A percentile compares a stretch with the other conserved stretches of the same genome.
Evolutionary conservation across 2,797 vertebrate species (phyloP).

Genomic region (Trachops cirrhosus): DNA sequence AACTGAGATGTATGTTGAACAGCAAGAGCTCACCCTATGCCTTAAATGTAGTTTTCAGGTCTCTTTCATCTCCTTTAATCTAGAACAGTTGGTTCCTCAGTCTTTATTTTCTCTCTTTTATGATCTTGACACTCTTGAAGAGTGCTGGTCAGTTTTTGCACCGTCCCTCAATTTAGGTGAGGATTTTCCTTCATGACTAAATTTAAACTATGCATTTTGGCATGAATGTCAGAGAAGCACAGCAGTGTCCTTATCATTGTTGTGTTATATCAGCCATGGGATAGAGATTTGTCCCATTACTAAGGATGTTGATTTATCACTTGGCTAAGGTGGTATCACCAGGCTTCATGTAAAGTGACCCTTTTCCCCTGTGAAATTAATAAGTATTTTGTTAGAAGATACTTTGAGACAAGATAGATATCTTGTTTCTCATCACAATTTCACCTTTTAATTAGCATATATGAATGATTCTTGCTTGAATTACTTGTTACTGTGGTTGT

Average conservation of each 20-base stretch:
- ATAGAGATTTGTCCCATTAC: background rate
- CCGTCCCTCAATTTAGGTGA: background rate
- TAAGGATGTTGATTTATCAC: background rate
- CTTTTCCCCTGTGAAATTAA: constrained; percentile 22
- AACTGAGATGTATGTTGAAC: background rate
- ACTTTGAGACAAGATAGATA: constrained; percentile 2
- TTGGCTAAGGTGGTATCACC: background rate
- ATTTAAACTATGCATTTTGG: background rate
- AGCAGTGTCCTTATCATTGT: background rate
- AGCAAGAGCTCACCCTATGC: background rate
- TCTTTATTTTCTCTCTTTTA: background rate
- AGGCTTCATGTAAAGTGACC: background rate
- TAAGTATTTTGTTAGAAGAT: background rate
- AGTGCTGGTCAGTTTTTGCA: background rate
- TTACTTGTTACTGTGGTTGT: background rate
- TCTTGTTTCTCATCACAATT: constrained; percentile 14
- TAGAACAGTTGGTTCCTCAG: background rate
- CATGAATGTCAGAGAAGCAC: constrained; percentile 3
- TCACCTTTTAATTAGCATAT: background rate
- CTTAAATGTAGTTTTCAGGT: background rate
- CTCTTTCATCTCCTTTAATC: background rate
- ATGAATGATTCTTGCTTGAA: background rate
- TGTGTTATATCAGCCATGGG: background rate
- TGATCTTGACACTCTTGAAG: background rate
- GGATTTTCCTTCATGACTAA: background rate